These are phyloP conservation scores for Spilosoma lubricipeda DNA, from an alignment of 2,888 invertebrate species.

Conservation along the genomic window DNA sequence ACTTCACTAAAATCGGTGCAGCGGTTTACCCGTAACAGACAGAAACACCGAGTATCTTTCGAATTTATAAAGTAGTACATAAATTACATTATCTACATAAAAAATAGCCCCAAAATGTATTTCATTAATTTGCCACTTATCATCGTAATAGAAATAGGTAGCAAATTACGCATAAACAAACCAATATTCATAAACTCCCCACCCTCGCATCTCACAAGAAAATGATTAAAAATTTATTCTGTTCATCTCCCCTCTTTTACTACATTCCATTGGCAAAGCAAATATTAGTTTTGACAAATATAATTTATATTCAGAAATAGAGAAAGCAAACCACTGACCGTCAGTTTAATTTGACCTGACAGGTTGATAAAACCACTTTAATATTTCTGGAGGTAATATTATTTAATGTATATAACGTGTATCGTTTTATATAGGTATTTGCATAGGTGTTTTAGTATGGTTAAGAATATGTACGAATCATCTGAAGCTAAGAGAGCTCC, in stretches of 20 bases:
- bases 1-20: no score
- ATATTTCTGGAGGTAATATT: neutral
- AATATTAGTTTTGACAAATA: conserved; percentile 62
- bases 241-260: conserved; percentile 35
- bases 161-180: conserved; percentile 1
- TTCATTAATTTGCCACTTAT: neutral
- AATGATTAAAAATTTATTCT: conserved; percentile 34
- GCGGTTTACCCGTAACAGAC: no score
- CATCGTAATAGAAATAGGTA: neutral
- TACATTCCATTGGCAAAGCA: conserved; percentile 56
- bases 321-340: conserved; percentile 46
- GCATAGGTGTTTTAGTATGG: no score
- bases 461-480: no score
- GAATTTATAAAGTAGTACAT: no score
- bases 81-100: no score
- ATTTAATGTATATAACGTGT: neutral
- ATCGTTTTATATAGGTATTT: no score
- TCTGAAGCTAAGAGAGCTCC: no score
- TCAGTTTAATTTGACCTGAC: conserved; percentile 53
- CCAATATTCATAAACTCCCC: conserved; percentile 11
- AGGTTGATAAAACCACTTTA: conserved; percentile 42
- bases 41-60: no score
- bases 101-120: no score
- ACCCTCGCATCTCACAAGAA: conserved; percentile 16
- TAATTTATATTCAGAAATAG: conserved; percentile 53